Evolutionary conservation across 2,113 vertebrate species (phyloP).

Genomic region (Petrocephalus zakoni): DNA sequence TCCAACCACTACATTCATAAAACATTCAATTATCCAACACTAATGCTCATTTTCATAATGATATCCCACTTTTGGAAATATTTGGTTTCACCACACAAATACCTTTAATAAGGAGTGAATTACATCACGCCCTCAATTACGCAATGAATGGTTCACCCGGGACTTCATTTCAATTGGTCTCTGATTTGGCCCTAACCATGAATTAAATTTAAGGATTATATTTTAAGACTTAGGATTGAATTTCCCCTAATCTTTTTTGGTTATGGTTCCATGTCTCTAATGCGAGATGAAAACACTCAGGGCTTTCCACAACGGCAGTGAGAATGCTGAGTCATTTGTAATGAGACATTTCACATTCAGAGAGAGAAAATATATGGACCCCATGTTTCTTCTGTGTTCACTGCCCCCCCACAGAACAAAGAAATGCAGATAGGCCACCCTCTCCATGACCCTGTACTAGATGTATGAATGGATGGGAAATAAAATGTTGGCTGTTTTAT

Average conservation of each 20-base stretch:
- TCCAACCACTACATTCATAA: neutral
- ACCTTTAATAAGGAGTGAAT: neutral
- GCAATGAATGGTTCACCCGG: neutral
- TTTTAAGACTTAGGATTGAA: conserved; percentile 16
- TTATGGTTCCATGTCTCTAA: neutral
- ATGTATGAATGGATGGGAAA: neutral
- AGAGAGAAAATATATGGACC: neutral
- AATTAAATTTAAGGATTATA: conserved; percentile 18
- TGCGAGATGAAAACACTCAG: neutral
- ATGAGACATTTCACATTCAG: neutral
- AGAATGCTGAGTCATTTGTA: neutral
- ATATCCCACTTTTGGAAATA: neutral
- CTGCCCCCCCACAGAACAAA: neutral
- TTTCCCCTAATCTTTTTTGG: neutral
- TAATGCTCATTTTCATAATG: neutral
- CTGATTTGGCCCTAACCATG: conserved; percentile 10
- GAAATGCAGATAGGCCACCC: neutral
- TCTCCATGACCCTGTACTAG: neutral
- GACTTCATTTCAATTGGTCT: neutral
- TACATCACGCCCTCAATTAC: neutral
- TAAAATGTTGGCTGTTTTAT: neutral
- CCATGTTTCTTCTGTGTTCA: neutral
- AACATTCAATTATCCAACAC: conserved; percentile 13
- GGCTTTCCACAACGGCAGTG: neutral
- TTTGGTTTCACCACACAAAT: conserved; percentile 6